These are phyloP conservation scores for Suricata suricatta DNA, from an alignment of 2,113 vertebrate species.

Conservation along the genomic window DNA sequence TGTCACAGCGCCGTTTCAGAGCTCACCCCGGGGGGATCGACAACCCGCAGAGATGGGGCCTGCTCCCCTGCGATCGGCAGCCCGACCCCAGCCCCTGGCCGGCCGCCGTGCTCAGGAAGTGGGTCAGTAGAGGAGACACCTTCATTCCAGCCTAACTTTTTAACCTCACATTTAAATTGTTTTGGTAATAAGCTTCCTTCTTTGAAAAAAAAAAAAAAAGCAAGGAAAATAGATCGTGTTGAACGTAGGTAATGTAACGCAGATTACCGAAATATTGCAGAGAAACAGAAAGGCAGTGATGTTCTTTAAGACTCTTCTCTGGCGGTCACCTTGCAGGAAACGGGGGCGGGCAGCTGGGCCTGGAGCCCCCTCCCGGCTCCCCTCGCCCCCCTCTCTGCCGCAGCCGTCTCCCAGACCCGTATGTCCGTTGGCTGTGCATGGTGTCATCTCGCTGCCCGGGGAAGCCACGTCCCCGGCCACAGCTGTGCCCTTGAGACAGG, in stretches of 20 bases:
- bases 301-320: constrained; percentile 92
- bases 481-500: constrained; percentile 84
- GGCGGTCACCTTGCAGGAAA: constrained; percentile 76
- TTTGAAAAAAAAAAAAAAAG: not conserved
- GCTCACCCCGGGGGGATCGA: not conserved
- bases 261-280: constrained; percentile 90
- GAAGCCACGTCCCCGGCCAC: constrained; percentile 39
- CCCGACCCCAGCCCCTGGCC: not conserved
- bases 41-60: not conserved
- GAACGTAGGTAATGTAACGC: not conserved
- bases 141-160: not conserved
- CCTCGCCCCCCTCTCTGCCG: constrained; percentile 15
- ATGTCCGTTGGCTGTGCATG: constrained; percentile 69
- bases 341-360: constrained; percentile 2
- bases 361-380: constrained; percentile 68
- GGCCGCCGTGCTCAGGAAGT: not conserved
- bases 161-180: not conserved
- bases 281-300: constrained; percentile 93
- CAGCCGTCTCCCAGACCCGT: constrained; percentile 24
- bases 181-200: not conserved
- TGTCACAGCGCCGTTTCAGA: not conserved
- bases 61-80: not conserved
- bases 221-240: not conserved
- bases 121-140: no score
- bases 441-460: constrained; percentile 51